phyloP scores from a whole-genome alignment of 2,888 invertebrate genomes.

The Polymixis flavicincta region DNA sequence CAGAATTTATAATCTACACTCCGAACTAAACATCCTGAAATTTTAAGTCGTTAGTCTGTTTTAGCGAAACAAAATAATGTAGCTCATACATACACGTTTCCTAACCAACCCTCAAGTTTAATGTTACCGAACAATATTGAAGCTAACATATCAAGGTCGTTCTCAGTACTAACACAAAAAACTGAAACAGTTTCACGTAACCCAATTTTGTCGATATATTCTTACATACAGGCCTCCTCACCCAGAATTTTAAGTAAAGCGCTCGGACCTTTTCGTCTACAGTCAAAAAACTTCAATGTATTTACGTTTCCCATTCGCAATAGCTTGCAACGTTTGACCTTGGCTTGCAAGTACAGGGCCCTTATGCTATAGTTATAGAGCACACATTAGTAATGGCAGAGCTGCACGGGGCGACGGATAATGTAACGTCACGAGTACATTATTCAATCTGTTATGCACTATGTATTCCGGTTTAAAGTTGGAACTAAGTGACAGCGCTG shows the following conservation, averaged over 20 bases:
- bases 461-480: conserved; percentile 38
- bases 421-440: conserved; percentile 32
- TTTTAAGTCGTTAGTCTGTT: conserved; percentile 4
- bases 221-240: background rate
- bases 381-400: conserved; percentile 57
- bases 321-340: conserved; percentile 38
- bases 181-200: conserved; percentile 31
- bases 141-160: conserved; percentile 35
- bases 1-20: background rate
- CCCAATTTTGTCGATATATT: conserved; percentile 31
- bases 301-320: conserved; percentile 21
- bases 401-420: conserved; percentile 33
- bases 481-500: conserved; percentile 39
- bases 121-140: conserved; percentile 42
- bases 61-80: background rate
- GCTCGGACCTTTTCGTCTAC: conserved; percentile 16
- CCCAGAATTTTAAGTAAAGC: conserved; percentile 28
- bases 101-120: conserved; percentile 21
- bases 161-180: conserved; percentile 28
- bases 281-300: background rate
- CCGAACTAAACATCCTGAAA: background rate
- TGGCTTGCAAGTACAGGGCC: conserved; percentile 30
- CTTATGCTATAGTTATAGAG: conserved; percentile 25
- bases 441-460: conserved; percentile 47
- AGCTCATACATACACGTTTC: conserved; percentile 19